phyloP scores from a whole-genome alignment of 1,140 invertebrate genomes.

The Hypothenemus hampei region DNA sequence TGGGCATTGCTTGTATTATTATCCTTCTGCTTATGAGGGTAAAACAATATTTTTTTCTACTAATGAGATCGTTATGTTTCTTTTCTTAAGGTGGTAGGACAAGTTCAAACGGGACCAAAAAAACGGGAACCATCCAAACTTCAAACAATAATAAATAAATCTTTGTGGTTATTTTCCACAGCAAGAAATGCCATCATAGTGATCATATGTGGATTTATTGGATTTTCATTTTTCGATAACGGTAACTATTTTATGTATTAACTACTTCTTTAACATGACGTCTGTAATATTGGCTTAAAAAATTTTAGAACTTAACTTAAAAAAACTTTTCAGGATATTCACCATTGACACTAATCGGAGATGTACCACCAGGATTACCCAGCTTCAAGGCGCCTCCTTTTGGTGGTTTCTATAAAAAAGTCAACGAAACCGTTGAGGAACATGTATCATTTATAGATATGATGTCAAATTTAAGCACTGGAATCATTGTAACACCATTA shows the following conservation, averaged over 20 bases:
- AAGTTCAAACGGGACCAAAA: conserved; percentile 52
- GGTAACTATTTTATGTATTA: conserved; percentile 26
- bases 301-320: no score
- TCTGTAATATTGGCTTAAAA: no score
- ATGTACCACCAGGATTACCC: conserved; percentile 66
- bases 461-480: conserved; percentile 66
- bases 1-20: conserved; percentile 66
- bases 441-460: conserved; percentile 63
- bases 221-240: conserved; percentile 45
- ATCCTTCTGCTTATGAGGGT: conserved; percentile 67
- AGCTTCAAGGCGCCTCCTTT: conserved; percentile 61
- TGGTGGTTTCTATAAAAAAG: conserved; percentile 46
- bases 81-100: conserved; percentile 52
- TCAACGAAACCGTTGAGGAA: conserved; percentile 50
- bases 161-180: conserved; percentile 62
- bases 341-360: conserved; percentile 61
- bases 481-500: conserved; percentile 71
- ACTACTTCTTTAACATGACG: not conserved
- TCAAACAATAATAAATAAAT: conserved; percentile 51
- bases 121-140: conserved; percentile 48
- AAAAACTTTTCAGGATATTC: conserved; percentile 28
- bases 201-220: conserved; percentile 58
- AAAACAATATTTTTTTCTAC: conserved; percentile 30
- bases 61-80: no score
- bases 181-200: conserved; percentile 76